phyloP scores from a whole-genome alignment of 2,888 invertebrate species.

The Amphimallon solstitiale region DNA sequence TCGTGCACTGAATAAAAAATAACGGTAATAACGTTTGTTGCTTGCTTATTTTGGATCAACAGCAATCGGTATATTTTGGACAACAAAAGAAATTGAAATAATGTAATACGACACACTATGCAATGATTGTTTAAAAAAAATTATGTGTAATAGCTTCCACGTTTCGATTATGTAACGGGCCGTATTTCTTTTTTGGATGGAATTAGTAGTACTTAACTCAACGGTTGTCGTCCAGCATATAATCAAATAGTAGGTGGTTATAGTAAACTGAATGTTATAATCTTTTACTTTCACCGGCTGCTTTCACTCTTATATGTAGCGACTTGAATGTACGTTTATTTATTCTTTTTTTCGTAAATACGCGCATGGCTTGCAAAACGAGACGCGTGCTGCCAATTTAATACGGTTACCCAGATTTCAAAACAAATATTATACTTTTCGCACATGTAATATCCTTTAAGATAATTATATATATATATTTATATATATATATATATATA shows the following conservation, averaged over 20 bases:
- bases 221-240: neutral
- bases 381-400: slow-evolving; percentile 19
- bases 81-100: slow-evolving; percentile 21
- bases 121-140: neutral
- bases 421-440: slow-evolving; percentile 17
- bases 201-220: neutral
- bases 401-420: slow-evolving; percentile 36
- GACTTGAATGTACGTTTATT: slow-evolving; percentile 1
- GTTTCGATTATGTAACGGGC: neutral
- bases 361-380: slow-evolving; percentile 13
- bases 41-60: neutral
- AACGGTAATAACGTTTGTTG: too few relatives aligned
- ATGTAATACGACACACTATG: slow-evolving; percentile 3
- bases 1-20: too few relatives aligned
- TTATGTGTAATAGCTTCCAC: neutral
- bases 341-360: neutral
- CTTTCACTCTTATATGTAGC: slow-evolving; percentile 32
- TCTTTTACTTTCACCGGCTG: slow-evolving; percentile 38
- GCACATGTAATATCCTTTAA: too few relatives aligned
- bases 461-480: neutral
- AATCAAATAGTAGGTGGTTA: slow-evolving; percentile 29
- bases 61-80: slow-evolving; percentile 5
- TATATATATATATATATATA: too few relatives aligned
- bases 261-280: slow-evolving; percentile 16
- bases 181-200: slow-evolving; percentile 6